Conservation (phyloP, 2,888 invertebrate genomes). For the Agriopis aurantiaria region DNA sequence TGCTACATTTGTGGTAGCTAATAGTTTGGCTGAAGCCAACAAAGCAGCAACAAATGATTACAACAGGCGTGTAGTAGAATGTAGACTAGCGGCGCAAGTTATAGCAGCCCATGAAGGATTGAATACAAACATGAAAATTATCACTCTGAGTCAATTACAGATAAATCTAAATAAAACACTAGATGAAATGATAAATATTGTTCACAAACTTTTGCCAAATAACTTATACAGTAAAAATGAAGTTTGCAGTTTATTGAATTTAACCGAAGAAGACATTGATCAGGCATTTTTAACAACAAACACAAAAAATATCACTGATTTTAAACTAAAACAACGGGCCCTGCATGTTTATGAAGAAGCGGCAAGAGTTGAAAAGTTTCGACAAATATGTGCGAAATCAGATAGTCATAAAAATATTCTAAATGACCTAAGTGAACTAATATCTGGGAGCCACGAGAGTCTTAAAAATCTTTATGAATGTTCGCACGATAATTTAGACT, state of each 20-base stretch:
- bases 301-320: slow-evolving; percentile 88
- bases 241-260: slow-evolving; percentile 87
- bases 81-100: slow-evolving; percentile 95
- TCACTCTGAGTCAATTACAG: slow-evolving; percentile 92
- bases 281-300: slow-evolving; percentile 78
- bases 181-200: slow-evolving; percentile 90
- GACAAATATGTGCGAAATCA: slow-evolving; percentile 84
- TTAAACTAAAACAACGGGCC: slow-evolving; percentile 94
- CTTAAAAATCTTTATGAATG: slow-evolving; percentile 95
- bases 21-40: slow-evolving; percentile 95
- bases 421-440: slow-evolving; percentile 90
- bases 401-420: slow-evolving; percentile 71
- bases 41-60: slow-evolving; percentile 97
- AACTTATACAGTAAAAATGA: slow-evolving; percentile 90
- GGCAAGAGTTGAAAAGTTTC: slow-evolving; percentile 92
- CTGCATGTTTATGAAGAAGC: slow-evolving; percentile 97
- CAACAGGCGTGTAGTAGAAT: slow-evolving; percentile 97
- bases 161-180: slow-evolving; percentile 87
- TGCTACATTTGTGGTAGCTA: slow-evolving; percentile 96
- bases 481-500: slow-evolving; percentile 95
- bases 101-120: slow-evolving; percentile 59
- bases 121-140: slow-evolving; percentile 88
- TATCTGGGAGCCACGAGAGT: slow-evolving; percentile 96
- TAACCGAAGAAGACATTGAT: slow-evolving; percentile 88
- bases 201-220: slow-evolving; percentile 87